These are phyloP conservation scores for Dynastes grantii DNA, from an alignment of 2,888 invertebrate genomes.

Conservation along the genomic window DNA sequence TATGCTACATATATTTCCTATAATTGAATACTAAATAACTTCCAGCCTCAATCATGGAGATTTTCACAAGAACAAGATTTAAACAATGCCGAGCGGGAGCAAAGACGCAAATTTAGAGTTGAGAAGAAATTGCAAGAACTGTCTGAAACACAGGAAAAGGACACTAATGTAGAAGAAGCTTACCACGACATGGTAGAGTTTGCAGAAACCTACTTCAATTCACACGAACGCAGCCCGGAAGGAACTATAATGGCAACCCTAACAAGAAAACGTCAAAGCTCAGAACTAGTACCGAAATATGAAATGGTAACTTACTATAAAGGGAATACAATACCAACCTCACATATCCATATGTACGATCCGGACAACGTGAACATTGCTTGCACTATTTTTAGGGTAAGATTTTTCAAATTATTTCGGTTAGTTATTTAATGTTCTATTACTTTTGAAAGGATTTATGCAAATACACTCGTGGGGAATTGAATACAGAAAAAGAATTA, in stretches of 20 bases:
- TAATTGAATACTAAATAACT: not conserved
- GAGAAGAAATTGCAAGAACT: slow-evolving; percentile 90
- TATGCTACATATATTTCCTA: too few species aligned
- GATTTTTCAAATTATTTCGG: slow-evolving; percentile 59
- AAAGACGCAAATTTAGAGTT: slow-evolving; percentile 87
- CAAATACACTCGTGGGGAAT: slow-evolving; percentile 91
- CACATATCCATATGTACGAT: slow-evolving; percentile 95
- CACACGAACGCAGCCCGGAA: slow-evolving; percentile 89
- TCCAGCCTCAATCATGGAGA: slow-evolving; percentile 67
- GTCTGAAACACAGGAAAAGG: slow-evolving; percentile 75
- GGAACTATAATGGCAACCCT: slow-evolving; percentile 91
- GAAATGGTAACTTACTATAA: slow-evolving; percentile 95
- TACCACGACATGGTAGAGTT: slow-evolving; percentile 91
- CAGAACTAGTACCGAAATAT: slow-evolving; percentile 88
- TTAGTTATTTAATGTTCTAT: not conserved
- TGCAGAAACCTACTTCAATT: slow-evolving; percentile 94
- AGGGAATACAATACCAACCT: slow-evolving; percentile 90
- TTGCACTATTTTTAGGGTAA: slow-evolving; percentile 91
- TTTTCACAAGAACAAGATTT: slow-evolving; percentile 58
- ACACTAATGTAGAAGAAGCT: slow-evolving; percentile 74
- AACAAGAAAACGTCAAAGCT: slow-evolving; percentile 84
- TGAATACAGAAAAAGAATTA: slow-evolving; percentile 87
- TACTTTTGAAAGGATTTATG: slow-evolving; percentile 81
- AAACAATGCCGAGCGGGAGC: slow-evolving; percentile 78
- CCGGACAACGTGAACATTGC: slow-evolving; percentile 94